Base-by-base conservation (phyloP, 2,888 invertebrate species). In the Andrena flavipes region DNA sequence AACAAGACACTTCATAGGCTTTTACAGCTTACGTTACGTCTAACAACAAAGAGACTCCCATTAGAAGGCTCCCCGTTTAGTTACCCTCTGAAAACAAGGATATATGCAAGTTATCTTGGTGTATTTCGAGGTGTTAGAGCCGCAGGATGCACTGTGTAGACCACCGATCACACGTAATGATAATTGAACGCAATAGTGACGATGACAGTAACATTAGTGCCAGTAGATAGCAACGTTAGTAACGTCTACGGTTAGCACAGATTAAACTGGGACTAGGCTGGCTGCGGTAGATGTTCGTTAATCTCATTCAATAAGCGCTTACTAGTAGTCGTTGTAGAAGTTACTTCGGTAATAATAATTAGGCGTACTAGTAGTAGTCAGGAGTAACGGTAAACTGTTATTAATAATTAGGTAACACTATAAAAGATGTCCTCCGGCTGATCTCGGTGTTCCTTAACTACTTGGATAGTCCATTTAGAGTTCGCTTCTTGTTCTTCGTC, bases 291-390 rank as follows among this genome's bases (percentile, higher is more conserved):
- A 85, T 81, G 70, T 74, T 64, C 74, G 74, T 72, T 71, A 73
- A 81, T 83, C 69, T 76, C 79, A 42, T 79, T 82, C 80, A 85
- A 87, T 71, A 87, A 87, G 80, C 79, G 76, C 83, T 87, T 85
- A 87, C 83, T 87, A 85, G 75, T 87, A 87, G 75, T 87, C 85
- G 86, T 87, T 86, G 85, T 87, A 75, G 68, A 83, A 81, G 62
- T 87, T 85, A 76, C 76, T 64, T 80, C 78, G 84, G 76, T 84
- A 83, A 69, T 64, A 87, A 48, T 84, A 70, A 64, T 82, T 85
- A 85, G 79, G 79, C 80, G 74, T 83, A 81, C 77, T 81, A 85
- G 67, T 75, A 77, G 74, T 83, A 85, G 80, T 83, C 80, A 70
- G 71, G 75, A 78, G 76, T 78, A 87, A 82, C 84, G 79, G 73